Evolutionary conservation across 2,113 vertebrate species (phyloP).

Genomic region (Heliornis fulica): DNA sequence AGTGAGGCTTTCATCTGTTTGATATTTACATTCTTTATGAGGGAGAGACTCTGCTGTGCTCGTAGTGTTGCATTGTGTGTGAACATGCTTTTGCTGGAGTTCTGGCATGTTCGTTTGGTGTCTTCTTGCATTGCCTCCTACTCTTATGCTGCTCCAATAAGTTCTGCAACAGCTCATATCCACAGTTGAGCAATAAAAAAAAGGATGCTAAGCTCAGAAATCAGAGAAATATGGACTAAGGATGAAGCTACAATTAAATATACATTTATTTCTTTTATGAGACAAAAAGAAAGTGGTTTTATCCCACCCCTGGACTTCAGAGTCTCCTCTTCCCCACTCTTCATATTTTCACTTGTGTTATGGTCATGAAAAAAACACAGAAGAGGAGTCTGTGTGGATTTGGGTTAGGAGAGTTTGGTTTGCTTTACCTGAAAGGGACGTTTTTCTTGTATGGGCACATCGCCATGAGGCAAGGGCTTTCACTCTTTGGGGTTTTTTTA

Average conservation of each 20-base stretch:
- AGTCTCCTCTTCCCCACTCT: neutral
- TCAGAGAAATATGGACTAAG: neutral
- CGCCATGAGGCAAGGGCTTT: neutral
- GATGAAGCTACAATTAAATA: neutral
- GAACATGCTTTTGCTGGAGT: neutral
- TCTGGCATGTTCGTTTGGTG: neutral
- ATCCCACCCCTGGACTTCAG: neutral
- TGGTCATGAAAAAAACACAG: neutral
- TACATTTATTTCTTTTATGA: neutral
- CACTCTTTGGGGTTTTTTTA: neutral
- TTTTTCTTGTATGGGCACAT: neutral
- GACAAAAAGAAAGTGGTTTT: neutral
- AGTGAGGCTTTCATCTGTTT: slow-evolving; percentile 47
- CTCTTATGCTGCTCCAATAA: neutral
- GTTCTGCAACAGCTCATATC: neutral
- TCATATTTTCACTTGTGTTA: neutral
- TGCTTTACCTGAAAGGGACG: neutral
- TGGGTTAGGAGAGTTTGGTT: neutral
- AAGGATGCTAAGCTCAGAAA: neutral
- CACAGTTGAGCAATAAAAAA: neutral
- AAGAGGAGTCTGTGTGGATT: neutral
- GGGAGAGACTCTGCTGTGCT: neutral
- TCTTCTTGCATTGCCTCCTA: neutral
- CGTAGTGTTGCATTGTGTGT: neutral
- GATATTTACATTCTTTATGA: slow-evolving; percentile 51